These are phyloP conservation scores for Pachyseris speciosa DNA, from an alignment of 64 coral and sea anemone species.

Conservation along the genomic window DNA sequence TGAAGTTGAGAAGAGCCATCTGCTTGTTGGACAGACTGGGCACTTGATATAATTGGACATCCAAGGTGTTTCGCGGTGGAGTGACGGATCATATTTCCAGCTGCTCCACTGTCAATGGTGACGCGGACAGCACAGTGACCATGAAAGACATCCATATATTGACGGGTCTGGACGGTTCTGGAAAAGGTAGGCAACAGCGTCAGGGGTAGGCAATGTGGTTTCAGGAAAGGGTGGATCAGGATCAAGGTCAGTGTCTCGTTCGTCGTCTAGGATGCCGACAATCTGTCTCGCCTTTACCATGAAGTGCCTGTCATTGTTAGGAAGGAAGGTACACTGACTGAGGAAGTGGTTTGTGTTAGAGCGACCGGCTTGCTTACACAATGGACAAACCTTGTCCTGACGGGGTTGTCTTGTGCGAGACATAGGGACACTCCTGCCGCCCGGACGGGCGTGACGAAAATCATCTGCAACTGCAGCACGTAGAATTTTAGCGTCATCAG, in stretches of 20 bases:
- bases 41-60: conserved; percentile 14
- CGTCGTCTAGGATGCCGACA: conserved; percentile 32
- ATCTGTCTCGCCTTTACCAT: conserved; percentile 64
- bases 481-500: conserved; percentile 27
- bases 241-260: background rate
- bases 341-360: conserved; percentile 47
- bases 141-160: conserved; percentile 55
- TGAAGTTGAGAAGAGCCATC: conserved; percentile 43
- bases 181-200: background rate
- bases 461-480: conserved; percentile 5
- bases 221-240: background rate
- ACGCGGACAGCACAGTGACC: conserved; percentile 21
- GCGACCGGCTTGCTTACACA: conserved; percentile 28
- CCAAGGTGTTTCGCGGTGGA: background rate
- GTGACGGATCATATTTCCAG: conserved; percentile 31
- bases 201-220: background rate
- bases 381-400: background rate
- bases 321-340: conserved; percentile 52
- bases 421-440: background rate
- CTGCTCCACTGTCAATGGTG: conserved; percentile 55
- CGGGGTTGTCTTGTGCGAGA: background rate
- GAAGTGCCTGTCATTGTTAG: conserved; percentile 1
- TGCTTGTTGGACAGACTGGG: conserved; percentile 48
- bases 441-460: background rate
- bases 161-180: conserved; percentile 43